phyloP scores from a whole-genome alignment of 1,140 invertebrate genomes.

The Cataglyphis hispanica region DNA sequence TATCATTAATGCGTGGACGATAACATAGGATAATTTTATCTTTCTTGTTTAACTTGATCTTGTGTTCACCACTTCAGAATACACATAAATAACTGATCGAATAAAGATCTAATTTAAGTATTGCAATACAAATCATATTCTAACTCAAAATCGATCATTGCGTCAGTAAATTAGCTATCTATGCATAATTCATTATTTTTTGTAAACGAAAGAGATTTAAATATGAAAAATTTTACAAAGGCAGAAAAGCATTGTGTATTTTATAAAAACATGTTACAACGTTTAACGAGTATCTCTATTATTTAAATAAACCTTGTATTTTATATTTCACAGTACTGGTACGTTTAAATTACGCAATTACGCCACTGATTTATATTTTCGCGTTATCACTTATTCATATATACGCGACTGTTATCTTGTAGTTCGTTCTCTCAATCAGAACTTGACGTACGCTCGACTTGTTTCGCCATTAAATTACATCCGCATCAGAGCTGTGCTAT shows the following conservation, averaged over 20 bases:
- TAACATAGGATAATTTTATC: constrained; percentile 1
- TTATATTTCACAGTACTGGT: background rate
- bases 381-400: constrained; percentile 40
- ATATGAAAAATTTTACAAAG: background rate
- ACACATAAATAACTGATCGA: background rate
- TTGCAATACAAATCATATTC: background rate
- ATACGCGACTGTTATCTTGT: constrained; percentile 63
- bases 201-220: background rate
- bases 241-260: background rate
- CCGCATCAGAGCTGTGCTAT: constrained; percentile 69
- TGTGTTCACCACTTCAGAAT: background rate
- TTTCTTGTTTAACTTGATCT: no score
- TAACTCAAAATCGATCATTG: background rate
- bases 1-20: background rate
- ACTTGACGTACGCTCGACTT: constrained; percentile 70
- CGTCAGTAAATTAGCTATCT: background rate
- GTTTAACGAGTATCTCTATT: background rate
- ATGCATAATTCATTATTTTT: background rate
- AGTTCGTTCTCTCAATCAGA: constrained; percentile 74
- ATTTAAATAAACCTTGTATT: background rate
- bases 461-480: constrained; percentile 78
- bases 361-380: constrained; percentile 47
- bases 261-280: background rate
- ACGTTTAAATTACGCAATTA: background rate
- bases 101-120: background rate